phyloP scores from a whole-genome alignment of 2,113 vertebrate species.

The Cettia cetti region DNA sequence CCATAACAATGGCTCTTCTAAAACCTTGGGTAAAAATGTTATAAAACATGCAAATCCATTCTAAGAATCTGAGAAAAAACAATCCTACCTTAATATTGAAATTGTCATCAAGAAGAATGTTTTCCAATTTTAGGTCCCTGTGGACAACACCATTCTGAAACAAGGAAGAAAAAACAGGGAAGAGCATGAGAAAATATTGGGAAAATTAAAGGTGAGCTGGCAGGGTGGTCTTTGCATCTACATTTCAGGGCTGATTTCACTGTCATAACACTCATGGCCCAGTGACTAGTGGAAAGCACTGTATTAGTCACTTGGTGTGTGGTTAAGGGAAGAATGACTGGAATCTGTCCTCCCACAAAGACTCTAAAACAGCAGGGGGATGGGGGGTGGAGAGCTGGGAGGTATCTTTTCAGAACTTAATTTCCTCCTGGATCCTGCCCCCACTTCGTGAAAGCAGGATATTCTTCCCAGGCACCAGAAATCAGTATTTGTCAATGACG shows the following conservation, averaged over 20 bases:
- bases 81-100: conserved; percentile 95
- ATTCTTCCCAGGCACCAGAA: conserved; percentile 57
- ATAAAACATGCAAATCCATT: conserved; percentile 6
- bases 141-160: conserved; percentile 96
- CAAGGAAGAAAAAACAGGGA: background rate
- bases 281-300: conserved; percentile 59
- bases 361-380: conserved; percentile 60
- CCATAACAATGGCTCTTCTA: conserved; percentile 31
- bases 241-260: conserved; percentile 49
- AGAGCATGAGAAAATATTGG: background rate
- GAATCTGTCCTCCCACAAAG: conserved; percentile 76
- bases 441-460: conserved; percentile 56
- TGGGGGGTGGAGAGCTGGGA: background rate
- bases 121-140: conserved; percentile 98
- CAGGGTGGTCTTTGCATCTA: conserved; percentile 65
- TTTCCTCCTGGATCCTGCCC: conserved; percentile 50
- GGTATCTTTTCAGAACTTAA: conserved; percentile 57
- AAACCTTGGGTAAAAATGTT: background rate
- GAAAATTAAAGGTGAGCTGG: conserved; percentile 47
- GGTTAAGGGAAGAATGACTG: conserved; percentile 78
- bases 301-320: conserved; percentile 77
- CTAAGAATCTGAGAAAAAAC: background rate
- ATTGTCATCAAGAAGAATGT: conserved; percentile 97
- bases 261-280: conserved; percentile 54
- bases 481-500: conserved; percentile 51